phyloP scores from a whole-genome alignment of 2,888 invertebrate species.

The Schizaphis graminum region DNA sequence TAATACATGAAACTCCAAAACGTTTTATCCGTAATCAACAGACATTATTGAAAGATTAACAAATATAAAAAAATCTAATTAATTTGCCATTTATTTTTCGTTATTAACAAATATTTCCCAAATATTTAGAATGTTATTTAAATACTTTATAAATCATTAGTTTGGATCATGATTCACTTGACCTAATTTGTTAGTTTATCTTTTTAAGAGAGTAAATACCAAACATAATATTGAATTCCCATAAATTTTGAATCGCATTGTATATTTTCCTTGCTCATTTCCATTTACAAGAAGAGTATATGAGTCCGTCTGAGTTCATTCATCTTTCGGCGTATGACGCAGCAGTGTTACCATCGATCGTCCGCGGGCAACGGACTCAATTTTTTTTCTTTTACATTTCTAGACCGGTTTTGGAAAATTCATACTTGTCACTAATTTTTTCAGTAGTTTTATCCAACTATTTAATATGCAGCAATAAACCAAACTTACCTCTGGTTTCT shows the following conservation, averaged over 20 bases:
- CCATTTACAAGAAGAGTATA: not conserved
- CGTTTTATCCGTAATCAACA: not conserved
- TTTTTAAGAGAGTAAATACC: not conserved
- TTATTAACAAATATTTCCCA: not conserved
- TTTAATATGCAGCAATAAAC: not conserved
- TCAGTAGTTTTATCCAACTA: not conserved
- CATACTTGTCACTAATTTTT: not conserved
- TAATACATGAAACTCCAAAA: not conserved
- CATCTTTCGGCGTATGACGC: slow-evolving; percentile 48
- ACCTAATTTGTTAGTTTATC: not conserved
- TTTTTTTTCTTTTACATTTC: slow-evolving; percentile 19
- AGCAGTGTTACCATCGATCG: slow-evolving; percentile 44
- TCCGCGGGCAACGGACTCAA: slow-evolving; percentile 54
- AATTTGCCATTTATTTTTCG: not conserved
- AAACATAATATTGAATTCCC: not conserved
- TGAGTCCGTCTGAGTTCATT: slow-evolving; percentile 57
- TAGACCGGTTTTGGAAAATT: slow-evolving; percentile 50
- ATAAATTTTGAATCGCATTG: not conserved
- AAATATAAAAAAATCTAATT: not conserved
- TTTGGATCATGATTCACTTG: not conserved
- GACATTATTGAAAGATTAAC: not conserved
- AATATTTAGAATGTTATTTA: not conserved
- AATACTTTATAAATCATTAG: not conserved
- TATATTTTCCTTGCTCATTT: not conserved
- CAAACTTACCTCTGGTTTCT: not conserved